Evolutionary conservation across 2,888 invertebrate species (phyloP).

Genomic region (Aleiodes alternator): DNA sequence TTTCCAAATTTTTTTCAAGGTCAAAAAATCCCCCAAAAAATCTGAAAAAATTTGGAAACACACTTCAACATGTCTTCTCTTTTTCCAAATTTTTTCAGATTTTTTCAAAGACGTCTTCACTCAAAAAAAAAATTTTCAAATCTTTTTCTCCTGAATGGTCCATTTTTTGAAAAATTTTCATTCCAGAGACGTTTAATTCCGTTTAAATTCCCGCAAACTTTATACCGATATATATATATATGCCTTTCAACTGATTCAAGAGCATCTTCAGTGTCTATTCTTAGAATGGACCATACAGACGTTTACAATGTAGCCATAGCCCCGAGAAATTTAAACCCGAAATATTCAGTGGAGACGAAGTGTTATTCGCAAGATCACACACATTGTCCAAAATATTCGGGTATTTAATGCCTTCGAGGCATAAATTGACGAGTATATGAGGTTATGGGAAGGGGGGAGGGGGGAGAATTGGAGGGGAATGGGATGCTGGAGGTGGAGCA

Average conservation of each 20-base stretch:
- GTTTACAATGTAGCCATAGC: conserved; percentile 68
- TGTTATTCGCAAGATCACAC: conserved; percentile 49
- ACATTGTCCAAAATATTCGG: conserved; percentile 57
- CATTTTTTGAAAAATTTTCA: neutral
- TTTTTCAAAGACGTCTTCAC: too few species aligned
- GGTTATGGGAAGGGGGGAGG: conserved; percentile 66
- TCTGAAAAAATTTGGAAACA: too few species aligned
- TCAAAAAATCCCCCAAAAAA: too few species aligned
- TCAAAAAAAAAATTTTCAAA: too few species aligned
- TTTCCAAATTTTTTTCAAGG: too few species aligned
- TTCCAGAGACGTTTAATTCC: neutral
- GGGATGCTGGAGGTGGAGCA: conserved; percentile 38
- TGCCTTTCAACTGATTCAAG: too few species aligned
- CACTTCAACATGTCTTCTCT: too few species aligned
- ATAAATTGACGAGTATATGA: conserved; percentile 74
- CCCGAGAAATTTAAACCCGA: conserved; percentile 65
- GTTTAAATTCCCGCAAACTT: neutral
- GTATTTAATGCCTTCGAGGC: conserved; percentile 73
- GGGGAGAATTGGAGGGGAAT: too few species aligned
- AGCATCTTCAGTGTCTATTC: conserved; percentile 55
- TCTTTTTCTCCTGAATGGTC: too few species aligned
- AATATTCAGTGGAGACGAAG: conserved; percentile 61
- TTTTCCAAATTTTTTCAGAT: too few species aligned
- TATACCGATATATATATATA: too few species aligned
- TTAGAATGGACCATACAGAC: conserved; percentile 66